Percentiles rank a stretch among this genome's conserved stretches.
phyloP scores from a whole-genome alignment of 1,140 invertebrate species.

The Lordiphosa mommai region DNA sequence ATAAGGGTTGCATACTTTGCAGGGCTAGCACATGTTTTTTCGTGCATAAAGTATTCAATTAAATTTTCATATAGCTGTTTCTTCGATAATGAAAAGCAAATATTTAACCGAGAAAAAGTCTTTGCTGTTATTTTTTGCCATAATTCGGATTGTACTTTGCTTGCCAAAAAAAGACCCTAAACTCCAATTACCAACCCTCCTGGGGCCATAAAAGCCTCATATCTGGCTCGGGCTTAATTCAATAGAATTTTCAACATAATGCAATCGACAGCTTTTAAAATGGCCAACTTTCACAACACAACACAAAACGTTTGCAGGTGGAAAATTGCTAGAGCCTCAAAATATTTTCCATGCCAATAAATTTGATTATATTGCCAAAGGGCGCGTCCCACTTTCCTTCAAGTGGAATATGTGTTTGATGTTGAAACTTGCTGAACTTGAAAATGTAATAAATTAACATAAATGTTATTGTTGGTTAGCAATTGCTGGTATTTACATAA shows the following conservation, averaged over 20 bases:
- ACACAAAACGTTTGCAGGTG: slow-evolving; percentile 22
- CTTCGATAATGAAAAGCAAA: no score
- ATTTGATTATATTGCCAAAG: slow-evolving; percentile 47
- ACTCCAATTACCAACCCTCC: no score
- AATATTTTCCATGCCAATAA: slow-evolving; percentile 66
- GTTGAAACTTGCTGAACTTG: slow-evolving; percentile 33
- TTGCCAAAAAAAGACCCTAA: no score
- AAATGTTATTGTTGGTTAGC: slow-evolving; percentile 13
- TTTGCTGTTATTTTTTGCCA: no score
- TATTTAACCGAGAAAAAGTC: no score
- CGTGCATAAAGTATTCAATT: no score
- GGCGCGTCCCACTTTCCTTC: not conserved
- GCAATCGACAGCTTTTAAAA: slow-evolving; percentile 70
- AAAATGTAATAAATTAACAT: slow-evolving; percentile 48
- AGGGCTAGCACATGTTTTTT: no score
- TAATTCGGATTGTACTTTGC: no score
- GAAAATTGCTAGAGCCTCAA: slow-evolving; percentile 34
- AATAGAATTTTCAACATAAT: slow-evolving; percentile 50
- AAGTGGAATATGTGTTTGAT: slow-evolving; percentile 2
- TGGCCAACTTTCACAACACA: slow-evolving; percentile 40
- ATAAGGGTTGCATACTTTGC: no score
- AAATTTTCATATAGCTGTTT: no score
- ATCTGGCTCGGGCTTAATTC: slow-evolving; percentile 46
- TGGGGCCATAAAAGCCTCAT: not conserved
- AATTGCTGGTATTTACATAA: slow-evolving; percentile 24